These are phyloP conservation scores for Chymomyza fuscimana DNA, from an alignment of 2,888 invertebrate genomes.

Conservation along the genomic window DNA sequence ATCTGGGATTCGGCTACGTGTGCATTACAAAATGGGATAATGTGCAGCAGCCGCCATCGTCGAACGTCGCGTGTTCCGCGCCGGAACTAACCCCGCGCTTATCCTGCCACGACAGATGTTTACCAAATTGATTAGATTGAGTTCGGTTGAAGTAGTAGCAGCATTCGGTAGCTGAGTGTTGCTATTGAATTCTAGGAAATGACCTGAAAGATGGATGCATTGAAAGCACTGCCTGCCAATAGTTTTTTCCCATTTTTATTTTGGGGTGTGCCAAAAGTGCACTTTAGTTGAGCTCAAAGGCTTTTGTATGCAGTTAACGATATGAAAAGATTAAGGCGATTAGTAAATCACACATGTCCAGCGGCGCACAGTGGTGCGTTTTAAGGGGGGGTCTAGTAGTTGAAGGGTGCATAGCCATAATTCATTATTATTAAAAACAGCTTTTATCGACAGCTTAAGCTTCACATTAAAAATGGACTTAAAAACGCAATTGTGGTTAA, in stretches of 20 bases:
- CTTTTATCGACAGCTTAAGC: conserved; percentile 10
- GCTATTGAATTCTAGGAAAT: conserved; percentile 39
- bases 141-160: conserved; percentile 12
- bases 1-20: conserved; percentile 61
- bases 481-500: conserved; percentile 48
- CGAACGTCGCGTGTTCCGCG: neutral
- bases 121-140: conserved; percentile 68
- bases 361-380: neutral
- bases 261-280: conserved; percentile 24
- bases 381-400: neutral
- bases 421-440: conserved; percentile 44
- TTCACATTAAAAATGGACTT: neutral
- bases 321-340: conserved; percentile 54
- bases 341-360: conserved; percentile 20
- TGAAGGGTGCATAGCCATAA: conserved; percentile 11
- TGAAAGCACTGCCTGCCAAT: neutral
- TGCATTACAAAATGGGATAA: conserved; percentile 67
- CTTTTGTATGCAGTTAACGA: conserved; percentile 51
- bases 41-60: conserved; percentile 48
- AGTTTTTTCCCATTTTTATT: conserved; percentile 5
- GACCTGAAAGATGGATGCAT: neutral
- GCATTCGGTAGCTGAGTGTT: conserved; percentile 22
- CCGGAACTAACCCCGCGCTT: conserved; percentile 34
- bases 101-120: conserved; percentile 68
- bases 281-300: conserved; percentile 25